A percentile compares a stretch with the other conserved stretches of the same genome.
Evolutionary conservation across 2,888 invertebrate species (phyloP).

Genomic region (Hyalella azteca): DNA sequence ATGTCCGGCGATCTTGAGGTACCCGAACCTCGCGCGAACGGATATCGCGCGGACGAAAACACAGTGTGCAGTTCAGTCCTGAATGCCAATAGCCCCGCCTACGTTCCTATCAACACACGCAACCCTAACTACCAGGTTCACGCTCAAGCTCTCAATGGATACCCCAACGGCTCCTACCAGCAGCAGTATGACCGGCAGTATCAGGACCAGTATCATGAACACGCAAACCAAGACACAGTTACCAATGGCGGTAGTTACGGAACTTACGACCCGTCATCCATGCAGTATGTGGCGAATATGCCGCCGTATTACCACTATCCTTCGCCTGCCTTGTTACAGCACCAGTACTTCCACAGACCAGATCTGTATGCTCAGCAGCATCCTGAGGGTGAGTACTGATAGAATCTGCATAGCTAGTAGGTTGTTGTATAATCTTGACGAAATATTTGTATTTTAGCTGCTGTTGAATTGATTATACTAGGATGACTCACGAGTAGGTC

Average conservation of each 20-base stretch:
- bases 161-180: neutral
- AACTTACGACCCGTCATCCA: too few species aligned
- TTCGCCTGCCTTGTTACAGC: neutral
- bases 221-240: too few species aligned
- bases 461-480: too few species aligned
- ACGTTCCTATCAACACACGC: neutral
- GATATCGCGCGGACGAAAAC: neutral
- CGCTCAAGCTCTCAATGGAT: neutral
- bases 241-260: too few species aligned
- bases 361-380: neutral
- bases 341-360: neutral
- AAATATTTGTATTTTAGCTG: too few species aligned
- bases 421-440: too few species aligned
- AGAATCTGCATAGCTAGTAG: too few species aligned
- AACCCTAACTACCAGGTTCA: neutral
- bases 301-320: too few species aligned
- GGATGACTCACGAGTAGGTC: too few species aligned
- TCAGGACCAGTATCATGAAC: neutral
- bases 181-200: neutral
- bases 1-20: neutral
- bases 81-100: neutral
- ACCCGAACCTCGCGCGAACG: neutral
- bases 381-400: neutral
- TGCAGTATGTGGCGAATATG: too few species aligned
- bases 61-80: neutral